Evolutionary conservation across 2,797 vertebrate genomes (phyloP).

Genomic region (Manis crassicaudata): DNA sequence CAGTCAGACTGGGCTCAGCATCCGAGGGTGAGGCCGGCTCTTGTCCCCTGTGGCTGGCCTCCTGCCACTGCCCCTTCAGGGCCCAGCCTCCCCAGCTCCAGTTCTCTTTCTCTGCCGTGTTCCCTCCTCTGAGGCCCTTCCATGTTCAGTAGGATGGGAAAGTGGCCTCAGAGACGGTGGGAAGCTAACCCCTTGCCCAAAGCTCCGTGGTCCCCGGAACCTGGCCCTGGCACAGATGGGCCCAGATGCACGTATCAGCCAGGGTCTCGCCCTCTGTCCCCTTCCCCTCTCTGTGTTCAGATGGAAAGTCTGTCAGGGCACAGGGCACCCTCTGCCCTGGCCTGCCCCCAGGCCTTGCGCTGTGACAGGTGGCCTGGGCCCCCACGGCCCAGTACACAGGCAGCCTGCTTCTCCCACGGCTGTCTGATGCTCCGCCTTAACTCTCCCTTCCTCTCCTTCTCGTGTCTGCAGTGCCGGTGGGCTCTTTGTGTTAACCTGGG

Average conservation of each 20-base stretch:
- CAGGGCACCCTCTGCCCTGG: neutral
- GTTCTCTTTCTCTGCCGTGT: neutral
- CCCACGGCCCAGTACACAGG: neutral
- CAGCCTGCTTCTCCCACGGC: neutral
- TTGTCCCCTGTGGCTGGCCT: neutral
- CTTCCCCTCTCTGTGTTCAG: neutral
- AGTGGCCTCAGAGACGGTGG: neutral
- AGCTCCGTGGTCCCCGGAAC: neutral
- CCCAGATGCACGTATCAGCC: neutral
- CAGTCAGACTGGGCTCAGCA: neutral
- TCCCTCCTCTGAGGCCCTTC: neutral
- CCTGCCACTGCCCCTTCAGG: neutral
- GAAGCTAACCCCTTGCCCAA: neutral
- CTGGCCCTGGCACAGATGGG: neutral
- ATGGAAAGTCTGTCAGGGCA: neutral
- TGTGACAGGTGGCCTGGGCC: no score
- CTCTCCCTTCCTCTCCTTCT: neutral
- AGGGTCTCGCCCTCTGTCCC: neutral
- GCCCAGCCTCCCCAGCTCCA: neutral
- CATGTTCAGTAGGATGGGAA: neutral
- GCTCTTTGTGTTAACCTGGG: neutral
- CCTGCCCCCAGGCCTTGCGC: neutral
- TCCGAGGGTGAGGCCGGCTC: no score
- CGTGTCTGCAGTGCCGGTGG: accelerated
- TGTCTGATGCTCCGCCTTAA: accelerated